Percentiles rank a stretch among this genome's conserved stretches.
These are phyloP conservation scores for Amphimallon solstitiale DNA, from an alignment of 2,888 invertebrate species.

Conservation along the genomic window DNA sequence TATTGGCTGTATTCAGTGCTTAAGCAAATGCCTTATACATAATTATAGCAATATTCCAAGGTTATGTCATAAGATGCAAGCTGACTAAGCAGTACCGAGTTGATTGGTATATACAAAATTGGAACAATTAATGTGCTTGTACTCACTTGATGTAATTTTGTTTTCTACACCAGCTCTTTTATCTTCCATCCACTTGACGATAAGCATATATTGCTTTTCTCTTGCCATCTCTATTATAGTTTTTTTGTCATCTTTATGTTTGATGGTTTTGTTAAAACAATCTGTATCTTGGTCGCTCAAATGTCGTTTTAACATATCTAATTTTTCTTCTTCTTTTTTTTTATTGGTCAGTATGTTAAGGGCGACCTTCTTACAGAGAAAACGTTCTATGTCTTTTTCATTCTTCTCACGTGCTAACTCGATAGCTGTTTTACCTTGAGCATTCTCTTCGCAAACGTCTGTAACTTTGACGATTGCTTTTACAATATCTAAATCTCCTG, in stretches of 20 bases:
- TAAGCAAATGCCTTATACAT: too few species aligned
- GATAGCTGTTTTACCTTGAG: background rate
- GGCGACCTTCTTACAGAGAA: background rate
- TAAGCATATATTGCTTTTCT: background rate
- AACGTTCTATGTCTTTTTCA: background rate
- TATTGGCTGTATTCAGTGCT: too few species aligned
- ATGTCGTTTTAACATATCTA: background rate
- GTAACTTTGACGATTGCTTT: background rate
- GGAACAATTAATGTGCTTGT: too few species aligned
- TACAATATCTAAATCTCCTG: background rate
- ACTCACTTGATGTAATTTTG: background rate
- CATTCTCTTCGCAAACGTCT: background rate
- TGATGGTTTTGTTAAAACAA: background rate
- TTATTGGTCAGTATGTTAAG: background rate
- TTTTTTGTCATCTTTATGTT: background rate
- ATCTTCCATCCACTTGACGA: conserved; percentile 9
- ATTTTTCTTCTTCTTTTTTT: background rate
- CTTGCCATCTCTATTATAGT: background rate
- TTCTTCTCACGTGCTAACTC: background rate
- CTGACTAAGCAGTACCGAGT: too few species aligned
- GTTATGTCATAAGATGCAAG: too few species aligned
- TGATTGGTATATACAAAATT: too few species aligned
- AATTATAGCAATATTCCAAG: too few species aligned
- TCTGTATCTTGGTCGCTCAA: background rate
- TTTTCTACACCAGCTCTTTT: background rate